Percentiles rank a stretch among this genome's conserved stretches.
These are phyloP conservation scores for Cephus pygmeus DNA, from an alignment of 2,888 invertebrate genomes.

Conservation along the genomic window DNA sequence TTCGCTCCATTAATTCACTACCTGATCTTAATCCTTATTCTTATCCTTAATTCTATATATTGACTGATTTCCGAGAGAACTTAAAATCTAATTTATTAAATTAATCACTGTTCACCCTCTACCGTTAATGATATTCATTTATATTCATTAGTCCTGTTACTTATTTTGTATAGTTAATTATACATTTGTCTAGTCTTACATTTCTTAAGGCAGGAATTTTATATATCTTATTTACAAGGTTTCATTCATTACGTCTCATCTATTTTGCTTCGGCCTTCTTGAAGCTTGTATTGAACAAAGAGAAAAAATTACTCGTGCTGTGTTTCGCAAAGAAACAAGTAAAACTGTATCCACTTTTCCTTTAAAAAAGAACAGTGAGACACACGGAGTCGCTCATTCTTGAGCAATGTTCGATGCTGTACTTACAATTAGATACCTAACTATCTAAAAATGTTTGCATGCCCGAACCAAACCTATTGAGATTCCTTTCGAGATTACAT, in stretches of 20 bases:
- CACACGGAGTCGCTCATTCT: neutral
- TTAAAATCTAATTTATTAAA: neutral
- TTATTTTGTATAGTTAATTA: slow-evolving; percentile 40
- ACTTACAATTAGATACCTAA: neutral
- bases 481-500: neutral
- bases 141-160: slow-evolving; percentile 40
- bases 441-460: neutral
- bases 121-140: slow-evolving; percentile 33
- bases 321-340: neutral
- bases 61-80: neutral
- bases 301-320: neutral
- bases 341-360: neutral
- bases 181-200: slow-evolving; percentile 58
- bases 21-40: slow-evolving; percentile 1
- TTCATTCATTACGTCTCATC: slow-evolving; percentile 35
- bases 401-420: neutral
- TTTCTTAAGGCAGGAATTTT: slow-evolving; percentile 64
- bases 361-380: neutral
- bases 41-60: slow-evolving; percentile 6
- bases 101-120: slow-evolving; percentile 17
- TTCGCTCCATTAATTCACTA: neutral
- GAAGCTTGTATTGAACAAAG: neutral
- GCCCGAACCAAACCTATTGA: neutral
- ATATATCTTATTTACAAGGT: slow-evolving; percentile 40
- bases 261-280: slow-evolving; percentile 12